Evolutionary conservation across 37 sponge, comb jelly and placozoan species (phyloP).

Genomic region (Ianthella basta): DNA sequence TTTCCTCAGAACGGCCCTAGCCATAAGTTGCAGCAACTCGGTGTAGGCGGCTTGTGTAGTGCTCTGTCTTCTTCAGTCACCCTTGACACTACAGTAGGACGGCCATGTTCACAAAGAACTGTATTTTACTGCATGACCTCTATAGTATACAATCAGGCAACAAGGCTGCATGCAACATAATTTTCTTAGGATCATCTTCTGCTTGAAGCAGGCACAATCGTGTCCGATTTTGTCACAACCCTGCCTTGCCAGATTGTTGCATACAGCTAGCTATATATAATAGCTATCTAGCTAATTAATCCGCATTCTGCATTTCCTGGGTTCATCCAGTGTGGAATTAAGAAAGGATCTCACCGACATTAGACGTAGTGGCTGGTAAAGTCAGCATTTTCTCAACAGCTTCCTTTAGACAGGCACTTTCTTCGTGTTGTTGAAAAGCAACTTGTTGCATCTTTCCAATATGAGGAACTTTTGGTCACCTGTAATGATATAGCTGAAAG

Average conservation of each 20-base stretch:
- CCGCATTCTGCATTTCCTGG: not conserved
- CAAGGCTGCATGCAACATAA: not conserved
- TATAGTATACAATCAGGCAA: no score
- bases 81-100: not conserved
- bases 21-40: not conserved
- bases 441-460: not conserved
- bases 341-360: not conserved
- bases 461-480: not conserved
- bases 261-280: no score
- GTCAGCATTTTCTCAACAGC: conserved; percentile 10
- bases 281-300: no score
- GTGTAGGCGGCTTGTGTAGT: not conserved
- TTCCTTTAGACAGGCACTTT: conserved; percentile 5
- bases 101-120: no score
- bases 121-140: no score
- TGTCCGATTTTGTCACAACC: not conserved
- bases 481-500: not conserved
- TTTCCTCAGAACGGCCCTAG: not conserved
- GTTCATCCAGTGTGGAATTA: no score
- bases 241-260: conserved; percentile 2
- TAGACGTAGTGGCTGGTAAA: not conserved
- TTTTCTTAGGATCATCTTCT: not conserved
- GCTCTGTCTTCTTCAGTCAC: not conserved
- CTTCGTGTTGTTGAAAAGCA: conserved; percentile 1
- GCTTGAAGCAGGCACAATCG: not conserved